Percentiles rank a stretch among this genome's conserved stretches.
Evolutionary conservation across 2,113 vertebrate genomes (phyloP).

Genomic region (Pomatorhinus ruficollis): DNA sequence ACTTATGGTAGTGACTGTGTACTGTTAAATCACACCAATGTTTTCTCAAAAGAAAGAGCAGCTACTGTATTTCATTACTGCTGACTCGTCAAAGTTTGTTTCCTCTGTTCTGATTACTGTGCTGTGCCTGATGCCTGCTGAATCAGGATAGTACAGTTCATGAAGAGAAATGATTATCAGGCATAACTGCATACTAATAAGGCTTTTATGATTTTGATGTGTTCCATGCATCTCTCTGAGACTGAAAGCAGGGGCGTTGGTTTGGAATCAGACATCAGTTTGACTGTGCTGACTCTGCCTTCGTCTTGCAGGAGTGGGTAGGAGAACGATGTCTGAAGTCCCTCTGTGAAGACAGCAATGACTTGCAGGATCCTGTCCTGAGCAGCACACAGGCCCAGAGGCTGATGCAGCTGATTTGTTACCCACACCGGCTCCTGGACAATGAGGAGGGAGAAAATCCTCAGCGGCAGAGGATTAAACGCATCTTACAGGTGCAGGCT

Average conservation of each 20-base stretch:
- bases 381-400: slow-evolving; percentile 96
- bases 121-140: neutral
- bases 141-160: slow-evolving; percentile 5
- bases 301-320: slow-evolving; percentile 89
- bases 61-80: neutral
- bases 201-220: neutral
- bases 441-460: slow-evolving; percentile 96
- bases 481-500: slow-evolving; percentile 90
- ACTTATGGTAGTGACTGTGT: neutral
- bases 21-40: neutral
- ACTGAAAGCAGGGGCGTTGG: neutral
- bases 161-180: slow-evolving; percentile 26
- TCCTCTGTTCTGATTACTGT: slow-evolving; percentile 17
- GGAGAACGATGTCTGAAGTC: slow-evolving; percentile 97
- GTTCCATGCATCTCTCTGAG: neutral
- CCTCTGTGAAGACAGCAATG: slow-evolving; percentile 96
- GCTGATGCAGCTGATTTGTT: slow-evolving; percentile 97
- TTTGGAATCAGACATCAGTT: neutral
- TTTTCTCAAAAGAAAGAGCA: neutral
- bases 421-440: slow-evolving; percentile 94
- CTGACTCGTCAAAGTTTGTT: slow-evolving; percentile 27
- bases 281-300: slow-evolving; percentile 14
- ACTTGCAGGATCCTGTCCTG: slow-evolving; percentile 95
- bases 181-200: neutral
- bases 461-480: slow-evolving; percentile 96